Conservation (phyloP, 2,113 vertebrate genomes). For the Aegithalos caudatus region DNA sequence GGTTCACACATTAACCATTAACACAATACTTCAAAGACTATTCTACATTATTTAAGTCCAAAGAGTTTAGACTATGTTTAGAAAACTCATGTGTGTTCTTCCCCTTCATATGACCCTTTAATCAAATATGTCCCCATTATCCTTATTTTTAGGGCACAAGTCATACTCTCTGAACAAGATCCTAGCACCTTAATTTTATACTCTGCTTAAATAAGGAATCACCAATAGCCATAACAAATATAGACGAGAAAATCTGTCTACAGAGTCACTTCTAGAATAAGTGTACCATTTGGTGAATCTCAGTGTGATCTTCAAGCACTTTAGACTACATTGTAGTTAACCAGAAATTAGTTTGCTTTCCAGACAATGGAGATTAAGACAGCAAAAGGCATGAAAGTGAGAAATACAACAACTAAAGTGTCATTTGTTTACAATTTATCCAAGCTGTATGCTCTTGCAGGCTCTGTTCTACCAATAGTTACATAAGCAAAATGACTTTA, state of each 20-base stretch:
- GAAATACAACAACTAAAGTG: not conserved
- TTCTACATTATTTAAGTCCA: not conserved
- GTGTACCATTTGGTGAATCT: not conserved
- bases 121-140: not conserved
- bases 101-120: not conserved
- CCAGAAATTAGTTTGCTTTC: not conserved
- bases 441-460: not conserved
- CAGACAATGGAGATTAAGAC: not conserved
- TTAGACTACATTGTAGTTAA: not conserved
- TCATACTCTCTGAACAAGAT: not conserved
- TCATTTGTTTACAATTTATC: not conserved
- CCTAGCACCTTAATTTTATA: not conserved
- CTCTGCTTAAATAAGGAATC: not conserved
- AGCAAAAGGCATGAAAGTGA: not conserved
- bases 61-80: not conserved
- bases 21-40: not conserved
- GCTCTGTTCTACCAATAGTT: not conserved
- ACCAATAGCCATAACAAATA: not conserved
- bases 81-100: fast-evolving
- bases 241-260: not conserved
- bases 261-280: not conserved
- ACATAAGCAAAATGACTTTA: not conserved
- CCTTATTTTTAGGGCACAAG: not conserved
- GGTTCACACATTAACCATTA: not conserved
- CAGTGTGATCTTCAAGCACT: not conserved